phyloP scores from a whole-genome alignment of 2,888 invertebrate species.

The Platynereis dumerilii region DNA sequence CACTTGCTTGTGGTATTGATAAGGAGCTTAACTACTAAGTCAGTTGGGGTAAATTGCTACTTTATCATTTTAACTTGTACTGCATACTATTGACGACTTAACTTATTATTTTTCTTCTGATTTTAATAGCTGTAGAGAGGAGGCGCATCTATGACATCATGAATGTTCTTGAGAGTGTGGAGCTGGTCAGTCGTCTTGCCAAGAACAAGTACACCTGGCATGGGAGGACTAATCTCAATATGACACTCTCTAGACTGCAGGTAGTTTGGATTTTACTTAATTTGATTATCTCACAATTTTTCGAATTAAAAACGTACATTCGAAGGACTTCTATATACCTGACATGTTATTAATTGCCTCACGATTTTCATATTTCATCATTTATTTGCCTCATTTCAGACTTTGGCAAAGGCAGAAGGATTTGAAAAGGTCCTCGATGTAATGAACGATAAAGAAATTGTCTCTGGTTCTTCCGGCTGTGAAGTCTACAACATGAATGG shows the following conservation, averaged over 20 bases:
- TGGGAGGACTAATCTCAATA: constrained; percentile 70
- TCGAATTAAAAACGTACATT: too few species aligned
- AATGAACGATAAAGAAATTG: constrained; percentile 7
- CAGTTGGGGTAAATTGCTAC: too few species aligned
- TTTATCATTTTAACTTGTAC: too few species aligned
- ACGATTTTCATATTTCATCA: too few species aligned
- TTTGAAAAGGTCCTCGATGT: constrained; percentile 12
- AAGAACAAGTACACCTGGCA: constrained; percentile 77
- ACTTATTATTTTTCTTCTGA: not conserved
- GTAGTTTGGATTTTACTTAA: constrained; percentile 55
- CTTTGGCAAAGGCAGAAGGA: constrained; percentile 16
- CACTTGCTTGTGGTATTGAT: too few species aligned
- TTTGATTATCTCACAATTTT: too few species aligned
- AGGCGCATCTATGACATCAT: constrained; percentile 78
- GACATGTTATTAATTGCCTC: too few species aligned
- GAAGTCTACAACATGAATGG: too few species aligned
- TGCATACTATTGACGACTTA: too few species aligned
- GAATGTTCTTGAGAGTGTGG: constrained; percentile 76
- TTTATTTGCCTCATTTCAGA: constrained; percentile 8
- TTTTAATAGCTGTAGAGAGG: constrained; percentile 68
- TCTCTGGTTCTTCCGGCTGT: too few species aligned
- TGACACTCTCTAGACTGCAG: constrained; percentile 71
- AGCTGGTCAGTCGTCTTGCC: constrained; percentile 70
- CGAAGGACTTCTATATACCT: too few species aligned
- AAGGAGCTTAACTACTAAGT: too few species aligned